Base-by-base conservation (phyloP, 2,797 vertebrate genomes). In the Melopsittacus undulatus region DNA sequence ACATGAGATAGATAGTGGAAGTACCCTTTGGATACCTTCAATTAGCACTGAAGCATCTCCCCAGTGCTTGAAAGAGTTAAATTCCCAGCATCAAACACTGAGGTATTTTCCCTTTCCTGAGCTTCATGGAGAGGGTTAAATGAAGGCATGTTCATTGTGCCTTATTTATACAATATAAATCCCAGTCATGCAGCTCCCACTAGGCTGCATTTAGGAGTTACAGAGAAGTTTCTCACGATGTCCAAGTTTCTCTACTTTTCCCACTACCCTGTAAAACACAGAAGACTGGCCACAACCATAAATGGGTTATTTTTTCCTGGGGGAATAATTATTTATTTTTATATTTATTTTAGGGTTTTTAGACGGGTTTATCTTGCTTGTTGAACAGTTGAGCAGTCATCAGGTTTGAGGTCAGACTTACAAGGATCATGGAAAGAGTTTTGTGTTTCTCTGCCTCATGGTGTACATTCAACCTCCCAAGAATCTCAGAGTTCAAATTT, bases 401-500 rank as follows among this genome's bases (percentile, higher is more conserved):
- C 4, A 11, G 32, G 30, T 67, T 67, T 86, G 88, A 73, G 42
- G 64, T 86, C 69, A 78, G 49, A 26, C 2, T 82, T 74, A 63
- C 66, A 83, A 79, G 43, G 49, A 66, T 27, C 57, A 32, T 8
- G 16, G 45, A 75, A 45, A 3, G 8, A 13, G 51, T 45, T 95
- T 87, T 89, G 54, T 7, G 1, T 79, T 92, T 83, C 88, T 81
- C 57, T 84, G 54, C 36, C 72, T 62, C 17, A 26, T 5, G 22
- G 72, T 17, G 11, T 74, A 79, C 1, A 0, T 78, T 81, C 62
- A 75, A 40, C 42, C 43, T 82, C 59, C 42, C 0, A 0, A 90
- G 67, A 95, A 79, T 59, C 18, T 90, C 76, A 73, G n/a, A 32
- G 66, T 82, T 90, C 70, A 66, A 42, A 82, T 63, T 77, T 84